These are phyloP conservation scores for Petrocephalus microphthalmus DNA, from an alignment of 2,113 vertebrate species.

Conservation along the genomic window DNA sequence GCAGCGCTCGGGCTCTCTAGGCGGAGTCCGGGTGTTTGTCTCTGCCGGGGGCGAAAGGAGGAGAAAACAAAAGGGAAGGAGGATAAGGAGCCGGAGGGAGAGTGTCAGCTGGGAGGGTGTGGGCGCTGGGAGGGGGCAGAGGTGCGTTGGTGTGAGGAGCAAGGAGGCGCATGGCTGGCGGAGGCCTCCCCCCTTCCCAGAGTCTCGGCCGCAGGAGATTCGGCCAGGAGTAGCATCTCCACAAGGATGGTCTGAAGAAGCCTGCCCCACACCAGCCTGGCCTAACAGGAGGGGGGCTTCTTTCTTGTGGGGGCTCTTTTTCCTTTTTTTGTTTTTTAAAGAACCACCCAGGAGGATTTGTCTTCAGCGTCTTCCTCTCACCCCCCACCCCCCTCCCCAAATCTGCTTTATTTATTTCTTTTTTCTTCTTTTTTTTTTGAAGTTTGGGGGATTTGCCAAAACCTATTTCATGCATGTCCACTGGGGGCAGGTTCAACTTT, in stretches of 20 bases:
- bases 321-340: constrained; percentile 10
- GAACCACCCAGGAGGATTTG: not conserved
- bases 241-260: constrained; percentile 36
- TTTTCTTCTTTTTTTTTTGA: constrained; percentile 38
- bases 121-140: constrained; percentile 24
- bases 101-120: constrained; percentile 14
- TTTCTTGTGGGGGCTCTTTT: constrained; percentile 18
- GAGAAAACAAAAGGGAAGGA: constrained; percentile 19
- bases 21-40: constrained; percentile 31
- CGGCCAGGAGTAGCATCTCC: constrained; percentile 24
- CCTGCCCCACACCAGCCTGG: constrained; percentile 22
- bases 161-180: constrained; percentile 44
- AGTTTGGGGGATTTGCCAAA: constrained; percentile 65
- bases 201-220: constrained; percentile 28
- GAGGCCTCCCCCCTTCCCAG: constrained; percentile 22
- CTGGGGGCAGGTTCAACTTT: constrained; percentile 97
- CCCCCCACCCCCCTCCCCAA: not conserved
- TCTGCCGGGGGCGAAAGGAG: constrained; percentile 4
- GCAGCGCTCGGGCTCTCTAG: constrained; percentile 33
- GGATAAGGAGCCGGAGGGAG: constrained; percentile 27
- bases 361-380: constrained; percentile 38
- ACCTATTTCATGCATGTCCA: constrained; percentile 86
- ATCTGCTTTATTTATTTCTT: constrained; percentile 22
- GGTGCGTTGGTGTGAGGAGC: constrained; percentile 21
- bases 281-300: constrained; percentile 29